phyloP scores from a whole-genome alignment of 2,797 vertebrate species.

The Okamejei kenojei region DNA sequence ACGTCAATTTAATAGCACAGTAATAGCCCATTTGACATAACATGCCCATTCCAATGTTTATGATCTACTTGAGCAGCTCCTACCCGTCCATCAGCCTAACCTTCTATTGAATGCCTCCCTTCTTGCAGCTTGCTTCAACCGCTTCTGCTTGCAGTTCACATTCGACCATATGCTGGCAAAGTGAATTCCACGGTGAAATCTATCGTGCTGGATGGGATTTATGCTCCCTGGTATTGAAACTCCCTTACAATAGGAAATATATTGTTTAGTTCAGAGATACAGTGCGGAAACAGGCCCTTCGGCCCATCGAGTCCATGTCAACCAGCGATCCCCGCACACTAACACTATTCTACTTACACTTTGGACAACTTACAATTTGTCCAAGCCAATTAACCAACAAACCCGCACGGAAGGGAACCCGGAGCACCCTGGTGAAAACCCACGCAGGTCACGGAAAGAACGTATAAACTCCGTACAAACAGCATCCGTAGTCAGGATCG shows the following conservation, averaged over 20 bases:
- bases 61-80: background rate
- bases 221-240: background rate
- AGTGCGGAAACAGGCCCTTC: too few relatives aligned
- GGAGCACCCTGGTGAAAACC: too few relatives aligned
- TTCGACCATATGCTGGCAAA: background rate
- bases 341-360: too few relatives aligned
- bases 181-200: background rate
- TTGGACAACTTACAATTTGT: too few relatives aligned
- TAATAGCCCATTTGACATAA: background rate
- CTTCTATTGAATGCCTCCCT: background rate
- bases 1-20: background rate
- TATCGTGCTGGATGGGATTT: background rate
- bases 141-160: background rate
- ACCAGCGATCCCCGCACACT: too few relatives aligned
- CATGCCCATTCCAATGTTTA: background rate
- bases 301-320: too few relatives aligned
- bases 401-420: too few relatives aligned
- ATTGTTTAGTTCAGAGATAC: too few relatives aligned
- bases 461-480: too few relatives aligned
- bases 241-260: background rate
- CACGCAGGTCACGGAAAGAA: too few relatives aligned
- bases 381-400: too few relatives aligned
- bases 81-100: background rate
- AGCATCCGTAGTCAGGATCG: too few relatives aligned
- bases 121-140: background rate